These are phyloP conservation scores for Chionomys nivalis DNA, from an alignment of 2,113 vertebrate genomes.

Conservation along the genomic window DNA sequence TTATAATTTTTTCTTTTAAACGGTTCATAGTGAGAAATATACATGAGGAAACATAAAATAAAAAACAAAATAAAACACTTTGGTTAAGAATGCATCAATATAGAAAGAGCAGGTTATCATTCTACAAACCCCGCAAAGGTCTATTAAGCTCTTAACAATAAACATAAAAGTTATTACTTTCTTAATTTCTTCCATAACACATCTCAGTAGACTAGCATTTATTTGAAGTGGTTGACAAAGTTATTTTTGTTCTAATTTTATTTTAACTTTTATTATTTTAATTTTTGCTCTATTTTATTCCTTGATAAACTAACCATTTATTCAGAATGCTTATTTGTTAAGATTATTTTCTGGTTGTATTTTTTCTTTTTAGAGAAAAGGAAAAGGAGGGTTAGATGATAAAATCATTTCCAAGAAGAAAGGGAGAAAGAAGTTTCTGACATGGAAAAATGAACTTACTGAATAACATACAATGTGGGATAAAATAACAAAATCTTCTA, in stretches of 20 bases:
- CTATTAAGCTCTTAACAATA: not conserved
- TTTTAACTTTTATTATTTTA: not conserved
- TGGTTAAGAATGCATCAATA: not conserved
- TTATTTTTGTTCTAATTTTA: not conserved
- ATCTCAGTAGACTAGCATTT: not conserved
- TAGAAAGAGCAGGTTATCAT: not conserved
- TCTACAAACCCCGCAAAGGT: not conserved
- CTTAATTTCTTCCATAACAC: not conserved
- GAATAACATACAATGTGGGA: not conserved
- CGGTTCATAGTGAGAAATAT: not conserved
- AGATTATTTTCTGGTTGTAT: not conserved
- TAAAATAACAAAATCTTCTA: not conserved
- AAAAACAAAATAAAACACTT: not conserved
- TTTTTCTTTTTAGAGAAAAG: constrained; percentile 8
- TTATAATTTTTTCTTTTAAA: not conserved
- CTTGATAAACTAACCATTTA: not conserved
- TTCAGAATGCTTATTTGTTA: not conserved
- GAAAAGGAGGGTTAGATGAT: not conserved
- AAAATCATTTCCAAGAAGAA: constrained; percentile 25
- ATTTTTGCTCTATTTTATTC: not conserved
- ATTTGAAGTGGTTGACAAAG: not conserved
- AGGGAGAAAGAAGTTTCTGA: not conserved
- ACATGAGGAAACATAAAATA: not conserved
- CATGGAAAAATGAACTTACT: not conserved
- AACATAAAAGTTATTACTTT: not conserved